Evolutionary conservation across 1,140 invertebrate genomes (phyloP), one percentile per base, ranked within the genome.

Genomic region (Drosophila pandora): DNA sequence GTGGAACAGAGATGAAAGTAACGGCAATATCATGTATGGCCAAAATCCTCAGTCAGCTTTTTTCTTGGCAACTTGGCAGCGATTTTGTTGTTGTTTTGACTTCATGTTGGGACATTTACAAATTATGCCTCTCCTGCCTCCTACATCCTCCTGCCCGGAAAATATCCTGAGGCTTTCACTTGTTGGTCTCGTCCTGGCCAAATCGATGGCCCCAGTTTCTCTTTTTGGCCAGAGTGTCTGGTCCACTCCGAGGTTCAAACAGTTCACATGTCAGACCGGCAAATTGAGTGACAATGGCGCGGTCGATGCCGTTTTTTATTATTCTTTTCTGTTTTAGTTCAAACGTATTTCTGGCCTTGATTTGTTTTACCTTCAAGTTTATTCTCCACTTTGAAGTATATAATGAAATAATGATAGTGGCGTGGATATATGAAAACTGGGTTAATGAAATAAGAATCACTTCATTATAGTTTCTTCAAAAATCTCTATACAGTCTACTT

Each of bases 281-380:
- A 79, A 85, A 77, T 77, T 81, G 68, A 81, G 82, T 87, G 82
- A 87, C 77, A 81, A 81, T 85, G 81, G 70, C 60, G 78, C 53
- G 65, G 81, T 59, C 72, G 57, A 56, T 67, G 71, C 21, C 43
- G 34, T 2, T 3, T 41, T 13, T 41, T 13, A 21, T 43, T 69
- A 41, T 49, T 57, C 17, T 39, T 39, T 57, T 32, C 10, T 37
- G 23, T n/a, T 43, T 5, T 34, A 32, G n/a, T 21, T 30, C 3
- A 12, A 41, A 22, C 32, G 12, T 22, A 10, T 1, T 34, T 12
- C 8, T 17, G 13, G 6, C 7, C 8, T 32, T 17, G 23, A 67
- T 56, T 56, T 56, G 39, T 43, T 5, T 21, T 43, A 17, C 41
- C 41, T 43, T 43, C 13, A 43, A 37, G 34, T 37, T 37, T 2